Percentiles rank a stretch among this genome's conserved stretches.
phyloP scores from a whole-genome alignment of 2,113 vertebrate genomes.

The Mastomys natalensis region DNA sequence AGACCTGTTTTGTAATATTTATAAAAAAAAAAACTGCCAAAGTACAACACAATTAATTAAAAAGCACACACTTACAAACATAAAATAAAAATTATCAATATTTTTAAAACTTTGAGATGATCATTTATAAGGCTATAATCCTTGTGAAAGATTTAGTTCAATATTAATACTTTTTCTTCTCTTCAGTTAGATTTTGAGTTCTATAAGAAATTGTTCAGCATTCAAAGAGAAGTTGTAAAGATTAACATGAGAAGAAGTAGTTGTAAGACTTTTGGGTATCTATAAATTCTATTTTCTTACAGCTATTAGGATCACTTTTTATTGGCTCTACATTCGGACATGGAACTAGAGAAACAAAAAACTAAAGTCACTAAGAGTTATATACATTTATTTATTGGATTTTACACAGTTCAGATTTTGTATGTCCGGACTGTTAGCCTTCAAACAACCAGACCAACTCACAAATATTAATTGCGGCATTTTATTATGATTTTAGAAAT shows the following conservation, averaged over 20 bases:
- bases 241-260: background rate
- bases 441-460: background rate
- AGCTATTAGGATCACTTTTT: background rate
- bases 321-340: constrained; percentile 4
- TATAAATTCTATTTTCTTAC: constrained; percentile 29
- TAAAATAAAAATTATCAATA: constrained; percentile 33
- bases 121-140: constrained; percentile 18
- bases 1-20: constrained; percentile 13
- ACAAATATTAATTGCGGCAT: background rate
- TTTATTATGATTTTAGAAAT: background rate
- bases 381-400: background rate
- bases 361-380: constrained; percentile 24
- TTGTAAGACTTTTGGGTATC: background rate
- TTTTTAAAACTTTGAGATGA: constrained; percentile 52
- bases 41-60: constrained; percentile 1
- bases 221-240: background rate
- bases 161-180: background rate
- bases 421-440: constrained; percentile 36
- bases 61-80: constrained; percentile 24
- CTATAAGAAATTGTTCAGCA: background rate
- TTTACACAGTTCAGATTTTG: constrained; percentile 9
- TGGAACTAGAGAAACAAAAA: constrained; percentile 34
- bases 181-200: constrained; percentile 15
- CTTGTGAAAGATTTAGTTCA: background rate
- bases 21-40: constrained; percentile 9